Evolutionary conservation across 2,113 vertebrate species (phyloP).

Genomic region (Trogon surrucura): DNA sequence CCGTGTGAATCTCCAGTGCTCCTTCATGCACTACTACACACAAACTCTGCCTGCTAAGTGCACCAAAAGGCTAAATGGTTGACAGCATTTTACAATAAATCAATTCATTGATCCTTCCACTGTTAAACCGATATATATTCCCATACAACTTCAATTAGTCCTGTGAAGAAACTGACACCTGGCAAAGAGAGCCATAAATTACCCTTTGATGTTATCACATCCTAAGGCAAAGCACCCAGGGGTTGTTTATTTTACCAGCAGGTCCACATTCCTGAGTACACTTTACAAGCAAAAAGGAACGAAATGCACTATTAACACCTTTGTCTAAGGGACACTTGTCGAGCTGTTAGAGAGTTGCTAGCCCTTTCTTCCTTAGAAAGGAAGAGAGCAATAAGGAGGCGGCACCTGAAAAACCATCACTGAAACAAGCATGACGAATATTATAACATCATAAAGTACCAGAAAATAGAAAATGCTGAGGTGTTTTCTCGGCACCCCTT

Average conservation of each 20-base stretch:
- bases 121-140: not conserved
- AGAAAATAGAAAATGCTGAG: not conserved
- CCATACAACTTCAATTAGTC: slow-evolving; percentile 54
- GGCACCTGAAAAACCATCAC: not conserved
- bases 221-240: not conserved
- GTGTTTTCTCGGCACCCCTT: not conserved
- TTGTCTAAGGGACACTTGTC: not conserved
- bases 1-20: not conserved
- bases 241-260: slow-evolving; percentile 27
- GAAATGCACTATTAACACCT: slow-evolving; percentile 1
- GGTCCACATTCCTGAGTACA: not conserved
- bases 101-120: slow-evolving; percentile 41
- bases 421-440: not conserved
- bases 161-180: slow-evolving; percentile 43
- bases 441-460: not conserved
- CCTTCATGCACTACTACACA: not conserved
- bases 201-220: slow-evolving; percentile 46
- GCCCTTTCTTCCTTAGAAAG: not conserved
- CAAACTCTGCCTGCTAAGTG: slow-evolving; percentile 15
- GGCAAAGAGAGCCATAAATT: slow-evolving; percentile 35
- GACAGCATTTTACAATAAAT: slow-evolving; percentile 37
- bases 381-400: not conserved
- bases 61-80: slow-evolving; percentile 2
- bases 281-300: slow-evolving; percentile 24
- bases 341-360: not conserved